phyloP scores from a whole-genome alignment of 2,888 invertebrate genomes.

The Athalia cordata region DNA sequence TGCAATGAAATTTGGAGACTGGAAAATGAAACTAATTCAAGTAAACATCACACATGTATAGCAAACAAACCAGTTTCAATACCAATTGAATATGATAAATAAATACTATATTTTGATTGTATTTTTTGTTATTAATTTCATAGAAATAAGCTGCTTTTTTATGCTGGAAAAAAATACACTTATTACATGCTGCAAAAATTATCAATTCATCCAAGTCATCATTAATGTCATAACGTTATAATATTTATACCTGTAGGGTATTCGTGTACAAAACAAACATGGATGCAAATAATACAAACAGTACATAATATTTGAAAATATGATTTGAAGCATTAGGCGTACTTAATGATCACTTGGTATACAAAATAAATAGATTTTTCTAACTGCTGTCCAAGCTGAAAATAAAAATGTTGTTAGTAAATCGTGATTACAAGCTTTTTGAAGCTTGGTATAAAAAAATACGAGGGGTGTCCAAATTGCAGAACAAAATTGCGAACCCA shows the following conservation, averaged over 20 bases:
- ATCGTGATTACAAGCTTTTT: constrained; percentile 52
- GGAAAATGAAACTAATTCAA: neutral
- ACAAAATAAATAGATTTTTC: constrained; percentile 55
- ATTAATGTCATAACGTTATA: constrained; percentile 51
- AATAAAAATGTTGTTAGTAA: constrained; percentile 61
- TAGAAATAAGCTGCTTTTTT: constrained; percentile 59
- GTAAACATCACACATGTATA: constrained; percentile 36
- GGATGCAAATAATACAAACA: no score
- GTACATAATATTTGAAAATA: neutral
- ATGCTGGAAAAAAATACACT: constrained; percentile 59
- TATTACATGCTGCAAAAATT: constrained; percentile 67
- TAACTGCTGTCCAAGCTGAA: constrained; percentile 67
- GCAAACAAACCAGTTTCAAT: constrained; percentile 56
- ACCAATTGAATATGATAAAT: constrained; percentile 57
- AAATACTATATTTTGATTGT: constrained; percentile 49
- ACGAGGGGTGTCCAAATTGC: constrained; percentile 59
- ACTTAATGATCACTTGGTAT: constrained; percentile 63
- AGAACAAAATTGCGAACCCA: constrained; percentile 52
- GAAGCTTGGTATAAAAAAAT: constrained; percentile 51
- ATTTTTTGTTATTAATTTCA: constrained; percentile 57
- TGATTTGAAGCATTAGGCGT: constrained; percentile 13
- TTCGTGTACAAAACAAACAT: no score
- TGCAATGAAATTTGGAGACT: neutral
- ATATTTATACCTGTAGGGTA: constrained; percentile 21
- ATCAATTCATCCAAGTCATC: constrained; percentile 57